phyloP scores from a whole-genome alignment of 2,888 invertebrate genomes.

The Argyresthia albistria region DNA sequence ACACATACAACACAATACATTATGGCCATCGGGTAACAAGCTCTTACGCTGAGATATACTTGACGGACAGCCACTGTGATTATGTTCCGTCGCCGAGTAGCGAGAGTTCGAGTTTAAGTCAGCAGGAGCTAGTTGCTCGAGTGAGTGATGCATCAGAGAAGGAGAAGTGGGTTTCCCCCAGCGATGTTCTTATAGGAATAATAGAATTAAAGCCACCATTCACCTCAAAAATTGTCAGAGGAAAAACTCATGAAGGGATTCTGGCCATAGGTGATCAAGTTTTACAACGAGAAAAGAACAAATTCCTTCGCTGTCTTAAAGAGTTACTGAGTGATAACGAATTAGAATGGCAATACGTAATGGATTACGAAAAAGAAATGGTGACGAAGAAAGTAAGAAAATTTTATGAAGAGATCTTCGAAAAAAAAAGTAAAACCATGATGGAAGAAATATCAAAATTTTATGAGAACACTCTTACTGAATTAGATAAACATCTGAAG shows the following conservation, averaged over 20 bases:
- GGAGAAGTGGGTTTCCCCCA: constrained; percentile 48
- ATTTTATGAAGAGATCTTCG: constrained; percentile 35
- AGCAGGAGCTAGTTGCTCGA: too few species aligned
- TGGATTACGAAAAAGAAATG: constrained; percentile 31
- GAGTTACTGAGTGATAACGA: constrained; percentile 39
- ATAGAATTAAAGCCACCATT: constrained; percentile 50
- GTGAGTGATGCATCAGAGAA: too few species aligned
- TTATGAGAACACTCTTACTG: constrained; percentile 44
- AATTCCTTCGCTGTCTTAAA: constrained; percentile 27
- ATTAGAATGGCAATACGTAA: constrained; percentile 41
- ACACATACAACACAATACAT: constrained; percentile 4
- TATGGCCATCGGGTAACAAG: constrained; percentile 34
- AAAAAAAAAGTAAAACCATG: constrained; percentile 39
- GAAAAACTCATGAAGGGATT: constrained; percentile 52
- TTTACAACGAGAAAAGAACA: constrained; percentile 29
- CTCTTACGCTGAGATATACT: constrained; percentile 48
- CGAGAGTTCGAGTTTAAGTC: too few species aligned
- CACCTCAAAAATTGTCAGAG: constrained; percentile 56
- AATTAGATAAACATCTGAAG: constrained; percentile 41
- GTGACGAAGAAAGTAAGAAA: constrained; percentile 32
- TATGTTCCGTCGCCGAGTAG: too few species aligned
- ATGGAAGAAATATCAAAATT: constrained; percentile 36
- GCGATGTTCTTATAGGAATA: constrained; percentile 47
- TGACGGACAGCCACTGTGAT: constrained; percentile 16
- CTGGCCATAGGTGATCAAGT: constrained; percentile 43